These are phyloP conservation scores for Norana najaformis DNA, from an alignment of 2,888 invertebrate species.

Conservation along the genomic window DNA sequence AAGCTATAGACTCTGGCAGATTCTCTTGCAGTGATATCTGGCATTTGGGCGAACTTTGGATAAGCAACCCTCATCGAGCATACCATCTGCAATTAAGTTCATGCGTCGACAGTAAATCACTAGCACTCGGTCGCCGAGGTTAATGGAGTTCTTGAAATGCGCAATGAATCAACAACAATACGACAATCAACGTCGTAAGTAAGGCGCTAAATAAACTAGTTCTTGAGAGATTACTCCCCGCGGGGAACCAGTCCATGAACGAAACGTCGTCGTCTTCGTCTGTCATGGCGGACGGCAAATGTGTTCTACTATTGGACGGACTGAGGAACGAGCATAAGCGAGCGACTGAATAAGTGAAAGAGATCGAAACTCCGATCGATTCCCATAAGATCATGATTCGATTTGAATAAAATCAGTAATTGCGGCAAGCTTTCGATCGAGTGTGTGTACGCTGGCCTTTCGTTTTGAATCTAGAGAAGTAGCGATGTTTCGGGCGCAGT, in stretches of 20 bases:
- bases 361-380: conserved; percentile 6
- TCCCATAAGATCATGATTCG: background rate
- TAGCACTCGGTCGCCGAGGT: background rate
- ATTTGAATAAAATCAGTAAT: background rate
- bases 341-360: conserved; percentile 9
- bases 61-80: background rate
- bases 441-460: background rate
- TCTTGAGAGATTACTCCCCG: background rate
- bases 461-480: background rate
- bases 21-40: background rate
- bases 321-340: background rate
- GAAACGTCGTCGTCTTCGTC: background rate
- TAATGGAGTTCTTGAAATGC: conserved; percentile 14
- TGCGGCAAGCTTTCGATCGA: background rate
- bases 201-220: conserved; percentile 19
- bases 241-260: background rate
- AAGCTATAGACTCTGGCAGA: background rate
- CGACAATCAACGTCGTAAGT: conserved; percentile 19
- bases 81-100: conserved; percentile 2
- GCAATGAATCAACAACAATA: conserved; percentile 25
- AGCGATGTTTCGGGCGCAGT: background rate
- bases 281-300: background rate
- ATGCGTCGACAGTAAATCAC: conserved; percentile 4
- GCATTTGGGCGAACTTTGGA: too few species aligned
- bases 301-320: conserved; percentile 10